A percentile compares a stretch with the other conserved stretches of the same genome.
These are phyloP conservation scores for Maniola hyperantus DNA, from an alignment of 2,888 invertebrate species.

Conservation along the genomic window DNA sequence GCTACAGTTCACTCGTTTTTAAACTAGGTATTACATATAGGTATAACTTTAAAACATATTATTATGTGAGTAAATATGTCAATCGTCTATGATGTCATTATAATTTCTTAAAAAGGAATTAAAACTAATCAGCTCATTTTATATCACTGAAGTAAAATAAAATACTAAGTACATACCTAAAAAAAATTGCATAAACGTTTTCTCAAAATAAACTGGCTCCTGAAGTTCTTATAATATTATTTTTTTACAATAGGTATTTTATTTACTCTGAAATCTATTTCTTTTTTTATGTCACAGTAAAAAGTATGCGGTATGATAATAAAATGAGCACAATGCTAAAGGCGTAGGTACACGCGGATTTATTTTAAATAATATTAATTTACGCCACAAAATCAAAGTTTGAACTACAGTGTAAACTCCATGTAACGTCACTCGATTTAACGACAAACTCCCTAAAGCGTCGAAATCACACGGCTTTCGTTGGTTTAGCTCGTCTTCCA, in stretches of 20 bases:
- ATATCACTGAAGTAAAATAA: not conserved
- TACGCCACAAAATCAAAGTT: too few species aligned
- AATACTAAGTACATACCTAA: not conserved
- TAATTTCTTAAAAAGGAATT: not conserved
- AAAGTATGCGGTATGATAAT: too few species aligned
- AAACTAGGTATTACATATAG: not conserved
- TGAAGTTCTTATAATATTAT: too few species aligned
- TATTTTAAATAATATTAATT: too few species aligned
- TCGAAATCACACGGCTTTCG: too few species aligned
- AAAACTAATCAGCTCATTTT: not conserved
- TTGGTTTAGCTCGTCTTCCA: too few species aligned
- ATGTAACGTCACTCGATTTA: too few species aligned
- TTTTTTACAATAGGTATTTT: too few species aligned
- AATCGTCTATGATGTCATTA: slow-evolving; percentile 1
- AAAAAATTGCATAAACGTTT: not conserved
- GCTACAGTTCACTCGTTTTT: not conserved
- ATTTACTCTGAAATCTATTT: too few species aligned
- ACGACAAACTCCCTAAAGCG: too few species aligned
- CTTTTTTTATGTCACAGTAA: too few species aligned
- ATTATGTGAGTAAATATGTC: not conserved
- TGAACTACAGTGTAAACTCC: too few species aligned
- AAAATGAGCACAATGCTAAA: not conserved
- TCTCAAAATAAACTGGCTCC: not conserved
- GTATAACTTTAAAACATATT: not conserved
- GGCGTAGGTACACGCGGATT: not conserved